These are phyloP conservation scores for Colossoma macropomum DNA, from an alignment of 2,113 vertebrate species.

Conservation along the genomic window DNA sequence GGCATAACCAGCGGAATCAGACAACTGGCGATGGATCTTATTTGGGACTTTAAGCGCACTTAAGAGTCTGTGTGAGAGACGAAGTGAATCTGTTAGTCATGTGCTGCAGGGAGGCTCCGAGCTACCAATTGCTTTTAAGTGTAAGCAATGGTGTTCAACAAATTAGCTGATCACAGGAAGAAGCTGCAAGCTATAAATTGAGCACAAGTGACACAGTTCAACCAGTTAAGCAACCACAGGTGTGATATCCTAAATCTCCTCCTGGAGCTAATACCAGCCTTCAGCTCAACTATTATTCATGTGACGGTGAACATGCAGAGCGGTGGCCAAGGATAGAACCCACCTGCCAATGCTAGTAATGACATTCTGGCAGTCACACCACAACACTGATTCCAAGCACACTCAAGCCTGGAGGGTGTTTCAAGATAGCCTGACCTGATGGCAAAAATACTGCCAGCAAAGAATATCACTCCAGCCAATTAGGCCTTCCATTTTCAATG, in stretches of 20 bases:
- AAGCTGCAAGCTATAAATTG: constrained; percentile 23
- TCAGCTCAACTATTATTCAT: constrained; percentile 36
- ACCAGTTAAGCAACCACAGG: constrained; percentile 16
- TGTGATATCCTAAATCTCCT: constrained; percentile 32
- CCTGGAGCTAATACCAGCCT: constrained; percentile 33
- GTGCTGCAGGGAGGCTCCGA: not conserved
- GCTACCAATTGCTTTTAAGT: constrained; percentile 5
- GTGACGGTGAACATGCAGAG: constrained; percentile 24
- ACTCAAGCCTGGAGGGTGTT: constrained; percentile 40
- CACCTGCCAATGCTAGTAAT: constrained; percentile 44
- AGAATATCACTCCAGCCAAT: constrained; percentile 36
- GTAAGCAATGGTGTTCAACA: constrained; percentile 11
- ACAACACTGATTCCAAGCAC: constrained; percentile 43
- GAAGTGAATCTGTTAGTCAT: constrained; percentile 10
- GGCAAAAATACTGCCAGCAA: constrained; percentile 40
- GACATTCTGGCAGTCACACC: constrained; percentile 43
- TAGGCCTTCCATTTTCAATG: constrained; percentile 31
- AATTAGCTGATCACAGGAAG: constrained; percentile 41
- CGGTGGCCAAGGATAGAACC: constrained; percentile 35
- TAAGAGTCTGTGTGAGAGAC: constrained; percentile 2
- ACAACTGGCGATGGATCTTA: not conserved
- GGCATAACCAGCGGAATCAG: not conserved
- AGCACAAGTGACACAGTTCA: not conserved
- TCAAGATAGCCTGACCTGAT: constrained; percentile 51
- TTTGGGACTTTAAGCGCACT: not conserved